A percentile compares a stretch with the other conserved stretches of the same genome.
phyloP scores from a whole-genome alignment of 2,113 vertebrate genomes.

The Falco punctatus region DNA sequence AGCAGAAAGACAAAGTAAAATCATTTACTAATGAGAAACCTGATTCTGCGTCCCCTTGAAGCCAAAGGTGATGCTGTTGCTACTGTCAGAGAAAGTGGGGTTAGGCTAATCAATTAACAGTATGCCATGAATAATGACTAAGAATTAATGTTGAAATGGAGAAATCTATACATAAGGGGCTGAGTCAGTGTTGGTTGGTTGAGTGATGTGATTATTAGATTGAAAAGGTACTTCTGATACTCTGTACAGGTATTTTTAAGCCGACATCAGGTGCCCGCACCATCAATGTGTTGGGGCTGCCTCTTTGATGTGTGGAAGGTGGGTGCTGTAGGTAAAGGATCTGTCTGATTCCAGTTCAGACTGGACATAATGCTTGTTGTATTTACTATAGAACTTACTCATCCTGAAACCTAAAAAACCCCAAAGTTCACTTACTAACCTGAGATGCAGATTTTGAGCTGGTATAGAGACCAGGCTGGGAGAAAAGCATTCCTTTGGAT shows the following conservation, averaged over 20 bases:
- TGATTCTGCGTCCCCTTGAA: neutral
- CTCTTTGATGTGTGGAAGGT: neutral
- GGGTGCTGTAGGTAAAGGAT: neutral
- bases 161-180: accelerated
- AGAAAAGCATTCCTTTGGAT: neutral
- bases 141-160: neutral
- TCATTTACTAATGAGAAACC: neutral
- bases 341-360: too few relatives aligned
- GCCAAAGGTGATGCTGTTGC: neutral
- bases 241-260: neutral
- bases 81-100: neutral
- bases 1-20: neutral
- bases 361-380: too few relatives aligned
- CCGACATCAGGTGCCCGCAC: accelerated
- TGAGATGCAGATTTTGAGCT: neutral
- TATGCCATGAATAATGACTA: neutral
- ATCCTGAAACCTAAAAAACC: neutral
- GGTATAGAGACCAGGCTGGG: too few relatives aligned
- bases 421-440: neutral
- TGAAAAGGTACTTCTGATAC: neutral
- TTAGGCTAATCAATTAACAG: neutral
- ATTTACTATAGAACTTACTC: accelerated
- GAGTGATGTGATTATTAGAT: neutral
- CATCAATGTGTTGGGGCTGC: accelerated
- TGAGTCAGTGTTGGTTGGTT: neutral